Conservation (phyloP, 2,113 vertebrate genomes). For the Willisornis vidua region DNA sequence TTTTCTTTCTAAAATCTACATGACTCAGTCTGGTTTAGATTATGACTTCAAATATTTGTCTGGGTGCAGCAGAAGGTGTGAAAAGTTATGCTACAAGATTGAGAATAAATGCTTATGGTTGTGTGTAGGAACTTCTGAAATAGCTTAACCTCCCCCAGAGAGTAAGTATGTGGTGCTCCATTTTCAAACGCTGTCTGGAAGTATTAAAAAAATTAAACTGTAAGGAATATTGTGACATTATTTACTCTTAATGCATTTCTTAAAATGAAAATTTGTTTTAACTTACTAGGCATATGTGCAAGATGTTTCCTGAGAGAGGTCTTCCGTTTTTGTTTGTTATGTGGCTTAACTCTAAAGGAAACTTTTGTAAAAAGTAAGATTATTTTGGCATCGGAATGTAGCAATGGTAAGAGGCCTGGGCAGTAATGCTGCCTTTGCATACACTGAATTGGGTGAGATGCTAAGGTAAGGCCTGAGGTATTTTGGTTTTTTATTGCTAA, state of each 20-base stretch:
- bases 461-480: background rate
- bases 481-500: background rate
- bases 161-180: background rate
- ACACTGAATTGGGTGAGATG: background rate
- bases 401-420: background rate
- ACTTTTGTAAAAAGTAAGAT: background rate
- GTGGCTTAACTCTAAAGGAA: background rate
- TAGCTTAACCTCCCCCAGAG: background rate
- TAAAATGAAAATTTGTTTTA: background rate
- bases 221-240: background rate
- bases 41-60: background rate
- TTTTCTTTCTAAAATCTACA: background rate
- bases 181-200: background rate
- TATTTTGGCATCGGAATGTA: background rate
- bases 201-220: background rate
- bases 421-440: background rate
- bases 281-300: too few relatives aligned
- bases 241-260: background rate
- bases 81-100: background rate
- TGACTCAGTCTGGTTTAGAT: background rate
- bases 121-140: background rate
- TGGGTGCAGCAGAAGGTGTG: background rate
- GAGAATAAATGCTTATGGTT: background rate
- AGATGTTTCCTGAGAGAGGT: background rate
- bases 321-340: background rate